Evolutionary conservation across 2,888 invertebrate species (phyloP).

Genomic region (Euzophera pinguis): DNA sequence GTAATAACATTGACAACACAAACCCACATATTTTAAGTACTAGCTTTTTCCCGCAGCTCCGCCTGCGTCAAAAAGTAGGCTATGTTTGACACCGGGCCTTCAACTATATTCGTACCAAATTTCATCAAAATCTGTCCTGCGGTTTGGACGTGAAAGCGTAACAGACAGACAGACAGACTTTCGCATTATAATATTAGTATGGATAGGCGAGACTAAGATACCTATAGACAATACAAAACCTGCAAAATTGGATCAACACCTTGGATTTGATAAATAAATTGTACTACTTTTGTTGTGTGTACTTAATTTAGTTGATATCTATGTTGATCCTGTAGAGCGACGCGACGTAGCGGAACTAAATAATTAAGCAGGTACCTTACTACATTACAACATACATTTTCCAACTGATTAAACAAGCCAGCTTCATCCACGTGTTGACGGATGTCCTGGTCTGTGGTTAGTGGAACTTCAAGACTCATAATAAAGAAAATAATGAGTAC

Average conservation of each 20-base stretch:
- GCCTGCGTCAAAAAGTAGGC: too few relatives aligned
- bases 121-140: too few relatives aligned
- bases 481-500: not conserved
- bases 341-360: not conserved
- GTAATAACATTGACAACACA: constrained; percentile 18
- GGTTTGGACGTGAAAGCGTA: too few relatives aligned
- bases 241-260: too few relatives aligned
- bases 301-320: not conserved
- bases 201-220: too few relatives aligned
- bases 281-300: not conserved
- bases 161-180: too few relatives aligned
- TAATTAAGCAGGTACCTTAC: not conserved
- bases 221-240: too few relatives aligned
- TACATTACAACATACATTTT: not conserved
- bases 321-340: not conserved
- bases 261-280: not conserved
- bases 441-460: not conserved
- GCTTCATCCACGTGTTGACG: constrained; percentile 1
- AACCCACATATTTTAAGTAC: constrained; percentile 8
- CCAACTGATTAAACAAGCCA: not conserved
- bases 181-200: too few relatives aligned
- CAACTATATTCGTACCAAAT: too few relatives aligned
- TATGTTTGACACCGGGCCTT: too few relatives aligned
- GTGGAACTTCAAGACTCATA: not conserved
- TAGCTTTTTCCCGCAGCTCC: too few relatives aligned